Percentiles rank a stretch among this genome's conserved stretches.
Conservation (phyloP, 92 coral and sea anemone genomes). For the Paragorgia papillata region DNA sequence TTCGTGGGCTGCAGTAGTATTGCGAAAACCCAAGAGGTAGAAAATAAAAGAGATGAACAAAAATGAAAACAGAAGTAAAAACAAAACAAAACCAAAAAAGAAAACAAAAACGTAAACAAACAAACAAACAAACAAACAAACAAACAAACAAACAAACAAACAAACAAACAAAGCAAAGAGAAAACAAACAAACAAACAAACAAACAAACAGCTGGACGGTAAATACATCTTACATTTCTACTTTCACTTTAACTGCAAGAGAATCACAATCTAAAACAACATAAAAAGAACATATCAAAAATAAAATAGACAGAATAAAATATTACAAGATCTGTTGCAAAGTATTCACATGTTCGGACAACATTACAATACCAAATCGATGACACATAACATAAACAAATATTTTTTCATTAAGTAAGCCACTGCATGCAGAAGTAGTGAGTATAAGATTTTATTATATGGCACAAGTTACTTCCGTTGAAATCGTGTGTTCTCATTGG, state of each 20-base stretch:
- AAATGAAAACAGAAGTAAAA: not conserved
- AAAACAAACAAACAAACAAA: not conserved
- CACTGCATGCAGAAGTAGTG: too few species aligned
- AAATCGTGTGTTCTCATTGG: too few species aligned
- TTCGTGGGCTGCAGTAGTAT: slow-evolving; percentile 67
- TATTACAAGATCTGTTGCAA: too few species aligned
- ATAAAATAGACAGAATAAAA: too few species aligned
- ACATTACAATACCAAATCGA: too few species aligned
- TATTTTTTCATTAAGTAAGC: too few species aligned
- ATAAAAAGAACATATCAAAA: slow-evolving; percentile 2
- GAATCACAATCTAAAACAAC: slow-evolving; percentile 71
- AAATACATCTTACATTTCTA: slow-evolving; percentile 65
- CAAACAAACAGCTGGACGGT: not conserved
- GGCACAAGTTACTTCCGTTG: too few species aligned
- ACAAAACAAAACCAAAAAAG: too few species aligned
- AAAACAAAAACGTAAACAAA: too few species aligned
- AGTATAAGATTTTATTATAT: too few species aligned
- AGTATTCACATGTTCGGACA: too few species aligned
- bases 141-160: not conserved
- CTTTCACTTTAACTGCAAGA: slow-evolving; percentile 66
- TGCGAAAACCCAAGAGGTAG: not conserved
- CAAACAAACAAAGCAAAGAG: not conserved
- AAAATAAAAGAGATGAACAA: not conserved
- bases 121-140: not conserved
- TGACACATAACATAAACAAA: too few species aligned